These are phyloP conservation scores for Loriculus beryllinus DNA, from an alignment of 2,797 vertebrate species.

Conservation along the genomic window DNA sequence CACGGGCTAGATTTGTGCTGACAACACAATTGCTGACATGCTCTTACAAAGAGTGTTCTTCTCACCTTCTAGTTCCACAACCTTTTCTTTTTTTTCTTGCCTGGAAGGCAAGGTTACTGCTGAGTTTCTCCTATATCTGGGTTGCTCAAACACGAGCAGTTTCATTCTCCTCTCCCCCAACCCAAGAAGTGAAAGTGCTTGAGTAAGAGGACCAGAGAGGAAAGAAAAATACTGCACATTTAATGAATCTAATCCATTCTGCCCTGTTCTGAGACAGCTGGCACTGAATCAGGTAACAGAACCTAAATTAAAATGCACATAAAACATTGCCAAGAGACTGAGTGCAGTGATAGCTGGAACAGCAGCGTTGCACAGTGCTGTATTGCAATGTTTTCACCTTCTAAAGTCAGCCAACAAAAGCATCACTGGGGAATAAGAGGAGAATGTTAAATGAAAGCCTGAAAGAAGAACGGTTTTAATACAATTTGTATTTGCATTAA, in stretches of 20 bases:
- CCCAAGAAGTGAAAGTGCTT: not conserved
- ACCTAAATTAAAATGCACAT: not conserved
- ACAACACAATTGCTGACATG: not conserved
- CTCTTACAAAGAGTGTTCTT: not conserved
- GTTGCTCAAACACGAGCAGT: not conserved
- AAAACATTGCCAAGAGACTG: not conserved
- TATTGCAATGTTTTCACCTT: not conserved
- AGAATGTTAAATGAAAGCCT: not conserved
- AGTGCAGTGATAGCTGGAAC: not conserved
- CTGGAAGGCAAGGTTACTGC: not conserved
- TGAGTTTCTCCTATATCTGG: not conserved
- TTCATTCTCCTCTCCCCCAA: not conserved
- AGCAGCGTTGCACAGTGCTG: not conserved
- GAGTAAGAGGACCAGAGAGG: not conserved
- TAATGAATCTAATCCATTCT: not conserved
- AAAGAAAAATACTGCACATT: not conserved
- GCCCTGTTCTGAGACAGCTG: not conserved
- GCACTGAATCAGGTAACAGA: not conserved
- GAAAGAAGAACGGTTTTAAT: not conserved
- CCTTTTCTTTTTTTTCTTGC: not conserved
- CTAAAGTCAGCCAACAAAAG: not conserved
- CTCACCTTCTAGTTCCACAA: not conserved
- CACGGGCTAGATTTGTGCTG: not conserved
- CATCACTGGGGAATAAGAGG: not conserved
- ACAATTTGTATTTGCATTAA: not conserved